Conservation (phyloP, 2,888 invertebrate genomes). For the Argynnis bischoffii region DNA sequence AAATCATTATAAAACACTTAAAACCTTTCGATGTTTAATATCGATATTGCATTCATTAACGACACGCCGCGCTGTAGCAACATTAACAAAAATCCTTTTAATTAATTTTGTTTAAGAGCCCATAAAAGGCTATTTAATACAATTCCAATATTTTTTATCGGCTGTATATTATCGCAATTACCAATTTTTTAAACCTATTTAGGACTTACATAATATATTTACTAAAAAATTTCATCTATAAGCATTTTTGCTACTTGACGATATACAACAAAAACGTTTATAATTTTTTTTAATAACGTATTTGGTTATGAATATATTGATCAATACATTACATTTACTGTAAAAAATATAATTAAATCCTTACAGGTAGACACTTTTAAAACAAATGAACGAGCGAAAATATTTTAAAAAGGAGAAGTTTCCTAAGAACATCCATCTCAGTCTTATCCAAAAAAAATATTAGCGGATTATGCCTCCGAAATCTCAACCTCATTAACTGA, state of each 20-base stretch:
- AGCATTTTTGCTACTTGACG: no score
- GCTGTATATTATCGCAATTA: conserved; percentile 16
- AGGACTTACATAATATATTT: no score
- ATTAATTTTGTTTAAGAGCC: conserved; percentile 24
- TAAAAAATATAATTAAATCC: not conserved
- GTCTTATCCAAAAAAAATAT: conserved; percentile 9
- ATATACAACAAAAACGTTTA: no score
- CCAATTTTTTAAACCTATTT: no score
- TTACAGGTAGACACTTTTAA: not conserved
- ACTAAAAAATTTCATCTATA: no score
- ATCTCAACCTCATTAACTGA: conserved; percentile 9
- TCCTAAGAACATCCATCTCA: not conserved
- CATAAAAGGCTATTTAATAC: conserved; percentile 23
- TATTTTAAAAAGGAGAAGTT: not conserved
- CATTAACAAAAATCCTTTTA: conserved; percentile 27
- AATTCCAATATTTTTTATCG: conserved; percentile 19
- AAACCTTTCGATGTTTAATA: conserved; percentile 16
- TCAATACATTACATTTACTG: no score
- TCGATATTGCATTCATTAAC: conserved; percentile 16
- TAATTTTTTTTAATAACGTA: no score
- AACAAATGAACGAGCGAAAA: no score
- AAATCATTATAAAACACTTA: conserved; percentile 17
- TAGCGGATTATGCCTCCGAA: conserved; percentile 4
- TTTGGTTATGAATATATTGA: no score
- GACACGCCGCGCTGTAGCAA: conserved; percentile 8